Evolutionary conservation across 2,113 vertebrate species (phyloP).

Genomic region (Burhinus oedicnemus): DNA sequence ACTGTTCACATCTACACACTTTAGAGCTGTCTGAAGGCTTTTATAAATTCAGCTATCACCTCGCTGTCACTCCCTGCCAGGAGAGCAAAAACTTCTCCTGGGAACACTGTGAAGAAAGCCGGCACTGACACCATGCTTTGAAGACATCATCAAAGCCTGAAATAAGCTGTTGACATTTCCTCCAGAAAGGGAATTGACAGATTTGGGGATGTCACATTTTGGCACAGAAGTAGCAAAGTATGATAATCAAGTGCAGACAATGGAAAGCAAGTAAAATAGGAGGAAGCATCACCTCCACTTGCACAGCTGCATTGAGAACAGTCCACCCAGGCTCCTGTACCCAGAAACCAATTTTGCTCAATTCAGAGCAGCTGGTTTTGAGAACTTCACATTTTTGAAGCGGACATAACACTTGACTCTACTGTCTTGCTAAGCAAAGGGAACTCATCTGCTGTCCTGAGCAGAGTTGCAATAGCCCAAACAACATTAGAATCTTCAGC

Average conservation of each 20-base stretch:
- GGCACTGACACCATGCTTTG: neutral
- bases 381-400: neutral
- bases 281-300: neutral
- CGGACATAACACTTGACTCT: neutral
- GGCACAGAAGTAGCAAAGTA: neutral
- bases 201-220: neutral
- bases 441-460: neutral
- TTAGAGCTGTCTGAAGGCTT: neutral
- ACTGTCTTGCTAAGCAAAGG: neutral
- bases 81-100: neutral
- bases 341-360: neutral
- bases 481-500: neutral
- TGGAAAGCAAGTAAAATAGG: neutral
- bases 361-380: neutral
- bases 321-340: neutral
- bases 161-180: neutral
- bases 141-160: neutral
- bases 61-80: neutral
- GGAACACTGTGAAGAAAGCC: neutral
- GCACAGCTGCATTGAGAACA: rapidly evolving
- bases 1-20: neutral
- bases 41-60: neutral
- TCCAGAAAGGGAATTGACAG: neutral
- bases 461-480: neutral
- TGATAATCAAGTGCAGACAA: neutral